A percentile compares a stretch with the other conserved stretches of the same genome.
These are phyloP conservation scores for Acanthisitta chloris DNA, from an alignment of 2,113 vertebrate species.

Conservation along the genomic window DNA sequence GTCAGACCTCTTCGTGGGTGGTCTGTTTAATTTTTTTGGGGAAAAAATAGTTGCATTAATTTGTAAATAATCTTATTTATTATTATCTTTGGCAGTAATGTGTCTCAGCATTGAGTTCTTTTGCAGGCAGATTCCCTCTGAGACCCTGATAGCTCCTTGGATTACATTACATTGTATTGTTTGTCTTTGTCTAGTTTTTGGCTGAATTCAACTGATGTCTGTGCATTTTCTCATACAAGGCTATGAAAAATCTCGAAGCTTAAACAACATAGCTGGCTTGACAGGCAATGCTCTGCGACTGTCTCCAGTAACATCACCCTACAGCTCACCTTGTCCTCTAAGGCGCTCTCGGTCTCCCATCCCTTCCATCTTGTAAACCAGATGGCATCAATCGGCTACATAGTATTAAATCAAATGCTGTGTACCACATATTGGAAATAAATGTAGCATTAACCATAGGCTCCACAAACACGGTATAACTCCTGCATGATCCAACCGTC, in stretches of 20 bases:
- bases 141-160: conserved; percentile 55
- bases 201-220: conserved; percentile 85
- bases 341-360: conserved; percentile 91
- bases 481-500: conserved; percentile 72
- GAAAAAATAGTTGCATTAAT: neutral
- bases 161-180: conserved; percentile 80
- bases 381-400: conserved; percentile 66
- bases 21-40: neutral
- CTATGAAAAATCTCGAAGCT: conserved; percentile 94
- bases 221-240: conserved; percentile 90
- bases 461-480: conserved; percentile 64
- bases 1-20: neutral
- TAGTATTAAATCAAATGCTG: conserved; percentile 64
- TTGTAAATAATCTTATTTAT: conserved; percentile 16
- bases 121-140: conserved; percentile 47
- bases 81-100: neutral
- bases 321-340: conserved; percentile 92
- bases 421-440: conserved; percentile 65
- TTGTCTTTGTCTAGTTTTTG: conserved; percentile 82
- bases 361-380: conserved; percentile 91
- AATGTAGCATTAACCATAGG: conserved; percentile 71
- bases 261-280: conserved; percentile 96
- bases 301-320: conserved; percentile 93
- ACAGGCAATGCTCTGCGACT: conserved; percentile 89
- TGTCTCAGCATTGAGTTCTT: conserved; percentile 59